These are phyloP conservation scores for Apodemus speciosus DNA, from an alignment of 2,113 vertebrate genomes.

Conservation along the genomic window DNA sequence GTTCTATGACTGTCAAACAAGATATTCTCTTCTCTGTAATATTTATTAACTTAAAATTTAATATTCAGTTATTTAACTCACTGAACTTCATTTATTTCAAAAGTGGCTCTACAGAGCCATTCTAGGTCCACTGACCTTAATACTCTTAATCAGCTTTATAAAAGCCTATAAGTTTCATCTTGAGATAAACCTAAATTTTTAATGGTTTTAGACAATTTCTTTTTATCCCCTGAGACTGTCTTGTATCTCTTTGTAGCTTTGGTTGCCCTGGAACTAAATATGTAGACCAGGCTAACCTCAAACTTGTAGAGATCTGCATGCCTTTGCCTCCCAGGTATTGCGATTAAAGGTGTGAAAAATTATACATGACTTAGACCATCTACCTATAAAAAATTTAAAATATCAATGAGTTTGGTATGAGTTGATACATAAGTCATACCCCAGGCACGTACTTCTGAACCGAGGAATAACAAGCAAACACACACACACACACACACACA, in stretches of 20 bases:
- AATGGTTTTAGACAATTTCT: background rate
- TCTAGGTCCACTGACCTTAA: background rate
- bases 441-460: background rate
- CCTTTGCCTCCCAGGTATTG: too few species aligned
- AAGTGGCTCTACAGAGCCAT: background rate
- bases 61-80: background rate
- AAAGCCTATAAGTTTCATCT: background rate
- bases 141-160: background rate
- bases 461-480: background rate
- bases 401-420: background rate
- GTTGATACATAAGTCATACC: background rate
- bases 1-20: background rate
- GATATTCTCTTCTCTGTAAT: background rate
- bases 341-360: background rate
- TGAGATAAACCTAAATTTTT: background rate
- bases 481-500: too few species aligned
- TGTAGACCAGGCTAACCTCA: background rate
- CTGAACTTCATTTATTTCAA: background rate
- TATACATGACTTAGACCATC: background rate
- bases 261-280: background rate
- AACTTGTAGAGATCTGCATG: background rate
- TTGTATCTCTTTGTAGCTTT: background rate
- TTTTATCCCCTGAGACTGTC: background rate
- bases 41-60: background rate
- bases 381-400: background rate